Percentiles rank a stretch among this genome's conserved stretches.
These are phyloP conservation scores for Crotalus helleri DNA, from an alignment of 2,113 vertebrate species.

Conservation along the genomic window DNA sequence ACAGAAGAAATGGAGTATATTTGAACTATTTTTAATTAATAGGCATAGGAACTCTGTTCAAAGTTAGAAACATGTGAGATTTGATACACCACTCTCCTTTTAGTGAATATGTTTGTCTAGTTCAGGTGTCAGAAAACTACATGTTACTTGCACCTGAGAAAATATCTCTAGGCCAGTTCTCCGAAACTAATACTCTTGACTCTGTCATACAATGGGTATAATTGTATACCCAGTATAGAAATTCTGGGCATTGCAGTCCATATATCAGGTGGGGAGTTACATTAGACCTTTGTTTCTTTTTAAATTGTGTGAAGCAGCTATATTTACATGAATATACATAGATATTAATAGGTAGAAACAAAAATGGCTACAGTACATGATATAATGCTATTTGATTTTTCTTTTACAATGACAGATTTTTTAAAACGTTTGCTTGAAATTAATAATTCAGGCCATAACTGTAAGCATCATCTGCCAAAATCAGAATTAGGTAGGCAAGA, in stretches of 20 bases:
- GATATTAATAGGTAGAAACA: neutral
- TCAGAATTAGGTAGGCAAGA: neutral
- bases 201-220: neutral
- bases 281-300: neutral
- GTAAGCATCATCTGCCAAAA: neutral
- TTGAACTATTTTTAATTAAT: neutral
- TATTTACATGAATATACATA: constrained; percentile 32
- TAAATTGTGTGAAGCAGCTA: neutral
- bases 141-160: neutral
- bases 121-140: neutral
- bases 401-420: neutral
- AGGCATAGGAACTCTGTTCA: neutral
- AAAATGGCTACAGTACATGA: neutral
- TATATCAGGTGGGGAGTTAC: neutral
- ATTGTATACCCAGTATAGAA: neutral
- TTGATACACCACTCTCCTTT: neutral
- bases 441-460: constrained; percentile 5
- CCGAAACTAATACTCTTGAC: neutral
- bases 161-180: neutral
- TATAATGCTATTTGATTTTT: constrained; percentile 9
- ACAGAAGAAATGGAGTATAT: neutral
- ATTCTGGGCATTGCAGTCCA: neutral
- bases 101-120: neutral
- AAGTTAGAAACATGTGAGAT: neutral
- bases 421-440: neutral